A percentile compares a stretch with the other conserved stretches of the same genome.
These are phyloP conservation scores for Danionella dracula DNA, from an alignment of 2,797 vertebrate genomes.

Conservation along the genomic window DNA sequence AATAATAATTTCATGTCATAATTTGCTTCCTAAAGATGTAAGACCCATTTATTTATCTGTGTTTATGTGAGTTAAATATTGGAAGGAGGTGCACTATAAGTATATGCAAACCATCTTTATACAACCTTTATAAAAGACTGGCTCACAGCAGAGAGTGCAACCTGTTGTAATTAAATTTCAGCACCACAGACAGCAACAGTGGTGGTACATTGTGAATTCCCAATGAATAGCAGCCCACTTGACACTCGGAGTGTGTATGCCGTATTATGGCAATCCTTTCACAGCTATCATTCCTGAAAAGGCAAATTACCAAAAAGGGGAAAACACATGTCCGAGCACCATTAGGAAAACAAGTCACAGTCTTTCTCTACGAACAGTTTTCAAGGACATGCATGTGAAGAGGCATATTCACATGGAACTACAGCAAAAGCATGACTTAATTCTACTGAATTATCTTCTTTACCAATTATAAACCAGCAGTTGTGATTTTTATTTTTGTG, in stretches of 20 bases:
- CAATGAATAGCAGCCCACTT: background rate
- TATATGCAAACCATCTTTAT: background rate
- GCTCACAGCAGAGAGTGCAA: constrained; percentile 36
- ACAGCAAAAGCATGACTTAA: background rate
- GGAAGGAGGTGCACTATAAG: background rate
- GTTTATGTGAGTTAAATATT: background rate
- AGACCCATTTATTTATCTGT: too few relatives aligned
- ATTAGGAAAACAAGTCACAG: background rate
- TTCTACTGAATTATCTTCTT: too few relatives aligned
- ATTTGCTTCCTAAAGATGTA: too few relatives aligned
- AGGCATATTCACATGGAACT: background rate
- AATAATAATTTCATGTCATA: too few relatives aligned
- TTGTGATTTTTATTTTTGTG: too few relatives aligned
- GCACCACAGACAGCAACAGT: background rate
- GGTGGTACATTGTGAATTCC: background rate
- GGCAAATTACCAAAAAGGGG: background rate
- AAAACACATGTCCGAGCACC: background rate
- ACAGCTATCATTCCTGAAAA: background rate
- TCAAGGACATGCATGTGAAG: background rate
- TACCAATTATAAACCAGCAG: too few relatives aligned
- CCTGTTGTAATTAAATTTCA: constrained; percentile 6
- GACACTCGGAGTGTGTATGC: background rate
- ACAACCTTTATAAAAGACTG: constrained; percentile 20
- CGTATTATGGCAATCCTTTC: background rate
- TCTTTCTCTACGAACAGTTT: background rate